A percentile compares a stretch with the other conserved stretches of the same genome.
Conservation (phyloP, 2,888 invertebrate genomes). For the Balanococcus diminutus region DNA sequence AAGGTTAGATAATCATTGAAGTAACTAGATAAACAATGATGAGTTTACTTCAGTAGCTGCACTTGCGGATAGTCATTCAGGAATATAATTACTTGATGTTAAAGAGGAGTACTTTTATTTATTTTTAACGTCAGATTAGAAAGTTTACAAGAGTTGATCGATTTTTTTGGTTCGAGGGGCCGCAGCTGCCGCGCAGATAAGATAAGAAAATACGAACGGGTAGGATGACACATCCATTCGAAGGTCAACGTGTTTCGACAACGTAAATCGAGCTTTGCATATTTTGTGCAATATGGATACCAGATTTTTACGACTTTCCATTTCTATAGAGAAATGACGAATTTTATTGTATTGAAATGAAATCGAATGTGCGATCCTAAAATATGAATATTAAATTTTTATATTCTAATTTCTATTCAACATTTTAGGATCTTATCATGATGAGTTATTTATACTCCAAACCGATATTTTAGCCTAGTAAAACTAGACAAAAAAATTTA, state of each 20-base stretch:
- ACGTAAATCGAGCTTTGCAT: not conserved
- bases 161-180: not conserved
- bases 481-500: too few species aligned
- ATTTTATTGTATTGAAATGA: not conserved
- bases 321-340: not conserved
- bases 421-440: not conserved
- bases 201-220: not conserved
- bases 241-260: not conserved
- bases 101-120: not conserved
- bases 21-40: constrained; percentile 19
- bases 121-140: constrained; percentile 11
- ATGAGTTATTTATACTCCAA: too few species aligned
- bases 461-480: too few species aligned
- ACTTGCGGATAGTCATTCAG: not conserved
- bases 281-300: constrained; percentile 21
- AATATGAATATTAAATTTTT: not conserved
- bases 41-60: constrained; percentile 14
- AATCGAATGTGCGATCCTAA: not conserved
- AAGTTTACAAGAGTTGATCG: not conserved
- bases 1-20: constrained; percentile 33
- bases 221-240: not conserved
- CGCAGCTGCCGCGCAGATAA: too few species aligned
- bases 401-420: not conserved
- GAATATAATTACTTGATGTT: not conserved
- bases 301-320: constrained; percentile 18